phyloP scores from a whole-genome alignment of 1,140 invertebrate genomes.

The Bilobella aurantiaca region DNA sequence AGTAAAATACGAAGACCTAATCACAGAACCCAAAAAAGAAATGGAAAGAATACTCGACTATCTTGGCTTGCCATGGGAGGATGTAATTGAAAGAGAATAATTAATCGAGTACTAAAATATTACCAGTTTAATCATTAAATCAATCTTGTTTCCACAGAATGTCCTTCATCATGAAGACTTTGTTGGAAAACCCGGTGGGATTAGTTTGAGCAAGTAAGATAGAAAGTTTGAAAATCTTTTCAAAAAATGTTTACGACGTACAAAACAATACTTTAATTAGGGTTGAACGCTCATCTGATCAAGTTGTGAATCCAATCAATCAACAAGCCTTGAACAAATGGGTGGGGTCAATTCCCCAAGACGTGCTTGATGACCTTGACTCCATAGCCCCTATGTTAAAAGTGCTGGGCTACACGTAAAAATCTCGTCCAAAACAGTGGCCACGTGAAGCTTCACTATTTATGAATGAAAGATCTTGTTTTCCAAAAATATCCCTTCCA shows the following conservation, averaged over 20 bases:
- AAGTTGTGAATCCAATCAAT: constrained; percentile 97
- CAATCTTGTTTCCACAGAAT: not conserved
- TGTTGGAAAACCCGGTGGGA: constrained; percentile 90
- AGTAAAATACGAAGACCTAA: constrained; percentile 92
- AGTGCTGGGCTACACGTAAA: constrained; percentile 61
- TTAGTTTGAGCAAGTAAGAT: constrained; percentile 79
- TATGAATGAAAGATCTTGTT: too few relatives aligned
- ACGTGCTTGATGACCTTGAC: constrained; percentile 81
- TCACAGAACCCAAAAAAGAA: constrained; percentile 80
- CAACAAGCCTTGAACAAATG: constrained; percentile 91
- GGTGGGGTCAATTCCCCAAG: constrained; percentile 83
- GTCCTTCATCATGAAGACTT: constrained; percentile 92
- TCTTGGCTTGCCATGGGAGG: constrained; percentile 87
- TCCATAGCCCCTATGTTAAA: constrained; percentile 85
- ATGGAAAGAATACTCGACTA: constrained; percentile 84
- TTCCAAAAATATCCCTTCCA: too few relatives aligned
- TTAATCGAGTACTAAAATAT: not conserved
- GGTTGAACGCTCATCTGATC: constrained; percentile 93
- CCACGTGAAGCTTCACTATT: too few relatives aligned
- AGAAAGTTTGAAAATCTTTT: not conserved
- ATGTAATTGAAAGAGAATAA: constrained; percentile 41
- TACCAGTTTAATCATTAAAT: not conserved
- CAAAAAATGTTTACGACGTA: not conserved
- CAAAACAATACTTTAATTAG: constrained; percentile 44
- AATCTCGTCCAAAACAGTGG: too few relatives aligned